Evolutionary conservation across 2,888 invertebrate species (phyloP).

Genomic region (Anaspis maculata): DNA sequence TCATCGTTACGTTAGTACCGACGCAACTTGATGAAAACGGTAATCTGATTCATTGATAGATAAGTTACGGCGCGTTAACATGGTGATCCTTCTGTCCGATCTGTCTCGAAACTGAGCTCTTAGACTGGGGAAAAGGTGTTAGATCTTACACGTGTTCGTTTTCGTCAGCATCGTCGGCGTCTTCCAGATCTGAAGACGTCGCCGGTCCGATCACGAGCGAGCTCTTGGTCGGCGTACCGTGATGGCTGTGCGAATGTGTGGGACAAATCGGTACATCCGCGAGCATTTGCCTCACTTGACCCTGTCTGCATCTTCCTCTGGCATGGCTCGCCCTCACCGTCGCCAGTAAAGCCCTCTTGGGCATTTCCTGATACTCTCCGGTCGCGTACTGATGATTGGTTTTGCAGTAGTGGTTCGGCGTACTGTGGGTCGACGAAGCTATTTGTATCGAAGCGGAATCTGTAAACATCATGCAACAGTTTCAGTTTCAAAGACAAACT

Average conservation of each 20-base stretch:
- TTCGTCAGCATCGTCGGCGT: constrained; percentile 54
- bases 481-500: too few relatives aligned
- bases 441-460: constrained; percentile 35
- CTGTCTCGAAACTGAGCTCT: too few relatives aligned
- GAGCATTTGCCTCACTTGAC: constrained; percentile 37
- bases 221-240: too few relatives aligned
- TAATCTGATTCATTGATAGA: too few relatives aligned
- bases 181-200: constrained; percentile 45
- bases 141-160: constrained; percentile 41
- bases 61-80: too few relatives aligned
- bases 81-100: too few relatives aligned
- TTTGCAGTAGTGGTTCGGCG: constrained; percentile 31
- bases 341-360: constrained; percentile 37
- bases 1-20: too few relatives aligned
- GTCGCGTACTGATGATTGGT: constrained; percentile 23
- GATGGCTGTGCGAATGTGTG: too few relatives aligned
- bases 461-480: constrained; percentile 13
- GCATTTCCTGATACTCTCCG: constrained; percentile 31
- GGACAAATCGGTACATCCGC: too few relatives aligned
- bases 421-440: constrained; percentile 23
- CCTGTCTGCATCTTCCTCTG: constrained; percentile 36
- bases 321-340: constrained; percentile 37
- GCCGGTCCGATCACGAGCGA: constrained; percentile 42
- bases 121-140: too few relatives aligned
- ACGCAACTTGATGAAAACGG: too few relatives aligned